Evolutionary conservation across 2,888 invertebrate species (phyloP).

Genomic region (Diachrysia chrysitis): DNA sequence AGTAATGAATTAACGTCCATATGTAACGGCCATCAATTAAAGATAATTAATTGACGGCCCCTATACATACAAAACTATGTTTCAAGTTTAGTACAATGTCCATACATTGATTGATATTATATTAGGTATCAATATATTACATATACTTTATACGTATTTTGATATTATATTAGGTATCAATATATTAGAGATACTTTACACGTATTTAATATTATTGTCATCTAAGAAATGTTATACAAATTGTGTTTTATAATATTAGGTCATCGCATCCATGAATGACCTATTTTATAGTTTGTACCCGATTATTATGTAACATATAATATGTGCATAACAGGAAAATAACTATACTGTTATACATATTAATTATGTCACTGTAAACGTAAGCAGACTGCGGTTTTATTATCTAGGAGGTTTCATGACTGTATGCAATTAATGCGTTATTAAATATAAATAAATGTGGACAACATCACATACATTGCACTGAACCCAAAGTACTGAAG

Average conservation of each 20-base stretch:
- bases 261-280: constrained; percentile 3
- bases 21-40: constrained; percentile 5
- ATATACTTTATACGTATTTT: not conserved
- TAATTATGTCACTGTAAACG: not conserved
- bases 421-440: not conserved
- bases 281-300: not conserved
- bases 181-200: not conserved
- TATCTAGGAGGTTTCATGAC: not conserved
- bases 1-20: not conserved
- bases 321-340: not conserved
- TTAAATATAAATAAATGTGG: too few relatives aligned
- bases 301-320: not conserved
- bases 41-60: constrained; percentile 2
- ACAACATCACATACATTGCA: too few relatives aligned
- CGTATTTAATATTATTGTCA: not conserved
- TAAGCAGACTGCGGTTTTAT: not conserved
- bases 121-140: not conserved
- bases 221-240: constrained; percentile 1
- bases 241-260: not conserved
- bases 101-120: constrained; percentile 3
- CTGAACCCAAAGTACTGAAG: too few relatives aligned
- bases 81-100: constrained; percentile 6
- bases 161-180: not conserved
- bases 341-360: not conserved
- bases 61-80: not conserved